Evolutionary conservation across 2,113 vertebrate species (phyloP).

Genomic region (Myotis lucifugus): DNA sequence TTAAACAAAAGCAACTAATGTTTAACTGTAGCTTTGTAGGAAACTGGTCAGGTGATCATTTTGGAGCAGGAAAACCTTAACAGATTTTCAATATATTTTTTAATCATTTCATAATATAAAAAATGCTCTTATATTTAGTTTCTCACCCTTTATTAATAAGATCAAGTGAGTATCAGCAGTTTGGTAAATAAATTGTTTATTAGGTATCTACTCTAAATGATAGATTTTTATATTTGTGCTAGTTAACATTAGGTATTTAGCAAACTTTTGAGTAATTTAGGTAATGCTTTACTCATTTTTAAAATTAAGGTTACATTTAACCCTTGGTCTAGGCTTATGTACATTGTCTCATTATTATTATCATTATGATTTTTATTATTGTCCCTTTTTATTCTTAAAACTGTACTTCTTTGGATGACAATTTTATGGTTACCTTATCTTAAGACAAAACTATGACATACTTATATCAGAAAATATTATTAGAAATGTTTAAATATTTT

Average conservation of each 20-base stretch:
- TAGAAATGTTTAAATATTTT: conserved; percentile 36
- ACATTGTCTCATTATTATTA: background rate
- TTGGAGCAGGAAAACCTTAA: too few relatives aligned
- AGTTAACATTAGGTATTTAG: background rate
- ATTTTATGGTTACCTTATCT: background rate
- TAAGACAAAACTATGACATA: background rate
- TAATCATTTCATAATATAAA: background rate
- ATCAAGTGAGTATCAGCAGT: background rate
- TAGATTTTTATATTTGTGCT: background rate
- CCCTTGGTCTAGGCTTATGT: background rate
- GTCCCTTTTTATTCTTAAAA: background rate
- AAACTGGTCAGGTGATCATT: too few relatives aligned
- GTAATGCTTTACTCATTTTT: background rate
- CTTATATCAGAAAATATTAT: background rate
- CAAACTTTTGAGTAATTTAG: background rate
- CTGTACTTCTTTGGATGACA: background rate
- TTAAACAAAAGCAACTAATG: too few relatives aligned
- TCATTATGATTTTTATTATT: conserved; percentile 5
- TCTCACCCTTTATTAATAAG: background rate
- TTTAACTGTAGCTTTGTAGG: too few relatives aligned
- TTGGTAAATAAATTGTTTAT: conserved; percentile 24
- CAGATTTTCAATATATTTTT: background rate
- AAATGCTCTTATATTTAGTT: background rate
- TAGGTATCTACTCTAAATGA: background rate
- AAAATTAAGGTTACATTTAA: conserved; percentile 11